These are phyloP conservation scores for Rallus crepitans DNA, from an alignment of 2,797 vertebrate species.

Conservation along the genomic window DNA sequence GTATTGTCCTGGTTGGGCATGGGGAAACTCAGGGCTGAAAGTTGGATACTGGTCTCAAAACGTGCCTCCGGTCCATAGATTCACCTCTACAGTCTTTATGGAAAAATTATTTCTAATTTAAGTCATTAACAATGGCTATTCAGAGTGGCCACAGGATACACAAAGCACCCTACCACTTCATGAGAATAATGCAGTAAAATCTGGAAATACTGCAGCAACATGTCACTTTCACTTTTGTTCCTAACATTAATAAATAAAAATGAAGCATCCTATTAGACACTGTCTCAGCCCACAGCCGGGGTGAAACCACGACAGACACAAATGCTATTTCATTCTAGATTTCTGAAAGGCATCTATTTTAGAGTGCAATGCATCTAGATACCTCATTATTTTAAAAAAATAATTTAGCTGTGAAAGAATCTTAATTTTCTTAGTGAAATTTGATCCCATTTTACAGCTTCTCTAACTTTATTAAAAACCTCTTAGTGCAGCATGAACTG, in stretches of 20 bases:
- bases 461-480: slow-evolving; percentile 61
- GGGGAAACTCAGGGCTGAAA: neutral
- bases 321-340: neutral
- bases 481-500: neutral
- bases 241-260: slow-evolving; percentile 60
- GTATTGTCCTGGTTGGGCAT: neutral
- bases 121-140: neutral
- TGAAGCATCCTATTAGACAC: slow-evolving; percentile 2
- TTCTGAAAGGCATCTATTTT: neutral
- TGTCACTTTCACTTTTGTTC: slow-evolving; percentile 31
- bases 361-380: neutral
- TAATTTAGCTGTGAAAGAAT: neutral
- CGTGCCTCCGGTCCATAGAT: neutral
- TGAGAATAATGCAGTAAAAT: neutral
- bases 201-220: neutral
- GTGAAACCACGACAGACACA: too few relatives aligned
- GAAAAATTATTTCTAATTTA: neutral
- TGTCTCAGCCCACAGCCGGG: too few relatives aligned
- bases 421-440: slow-evolving; percentile 39
- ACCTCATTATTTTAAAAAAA: neutral
- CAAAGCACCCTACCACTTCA: neutral
- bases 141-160: neutral
- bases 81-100: neutral
- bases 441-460: slow-evolving; percentile 43
- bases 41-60: neutral